Conservation (phyloP, 2,888 invertebrate genomes). For the Iselma pallidipennis region DNA sequence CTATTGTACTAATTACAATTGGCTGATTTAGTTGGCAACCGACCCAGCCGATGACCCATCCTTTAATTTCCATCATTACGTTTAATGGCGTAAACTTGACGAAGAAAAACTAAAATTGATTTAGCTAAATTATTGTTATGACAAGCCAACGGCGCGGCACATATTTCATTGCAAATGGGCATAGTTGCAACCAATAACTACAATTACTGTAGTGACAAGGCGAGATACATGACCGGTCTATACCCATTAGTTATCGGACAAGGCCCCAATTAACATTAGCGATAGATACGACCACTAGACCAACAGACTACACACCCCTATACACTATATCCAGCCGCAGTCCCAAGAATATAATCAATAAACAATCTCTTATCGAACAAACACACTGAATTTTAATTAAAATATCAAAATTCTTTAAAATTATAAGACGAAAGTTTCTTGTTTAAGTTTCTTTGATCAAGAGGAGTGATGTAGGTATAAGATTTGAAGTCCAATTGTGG, state of each 20-base stretch:
- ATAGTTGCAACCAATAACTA: conserved; percentile 56
- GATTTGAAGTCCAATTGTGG: conserved; percentile 32
- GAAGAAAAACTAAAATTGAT: conserved; percentile 53
- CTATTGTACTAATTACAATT: conserved; percentile 53
- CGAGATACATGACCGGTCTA: conserved; percentile 52
- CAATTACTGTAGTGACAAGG: conserved; percentile 55
- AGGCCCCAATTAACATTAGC: conserved; percentile 48
- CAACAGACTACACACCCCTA: neutral
- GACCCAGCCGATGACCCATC: conserved; percentile 49
- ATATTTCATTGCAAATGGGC: conserved; percentile 55
- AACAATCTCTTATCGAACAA: neutral
- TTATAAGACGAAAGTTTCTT: conserved; percentile 10
- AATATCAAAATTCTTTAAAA: conserved; percentile 14
- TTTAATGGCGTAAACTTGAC: conserved; percentile 54
- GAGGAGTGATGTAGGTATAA: conserved; percentile 10
- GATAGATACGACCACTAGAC: conserved; percentile 28
- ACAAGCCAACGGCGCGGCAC: conserved; percentile 48
- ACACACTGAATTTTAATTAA: neutral
- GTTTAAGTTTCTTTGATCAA: neutral
- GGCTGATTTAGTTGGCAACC: conserved; percentile 53
- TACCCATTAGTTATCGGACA: conserved; percentile 50
- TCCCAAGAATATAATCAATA: neutral
- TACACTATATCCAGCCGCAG: neutral
- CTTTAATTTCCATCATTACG: conserved; percentile 55
- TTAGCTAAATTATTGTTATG: conserved; percentile 56